phyloP scores from a whole-genome alignment of 1,140 invertebrate genomes.

The Bactericera cockerelli region DNA sequence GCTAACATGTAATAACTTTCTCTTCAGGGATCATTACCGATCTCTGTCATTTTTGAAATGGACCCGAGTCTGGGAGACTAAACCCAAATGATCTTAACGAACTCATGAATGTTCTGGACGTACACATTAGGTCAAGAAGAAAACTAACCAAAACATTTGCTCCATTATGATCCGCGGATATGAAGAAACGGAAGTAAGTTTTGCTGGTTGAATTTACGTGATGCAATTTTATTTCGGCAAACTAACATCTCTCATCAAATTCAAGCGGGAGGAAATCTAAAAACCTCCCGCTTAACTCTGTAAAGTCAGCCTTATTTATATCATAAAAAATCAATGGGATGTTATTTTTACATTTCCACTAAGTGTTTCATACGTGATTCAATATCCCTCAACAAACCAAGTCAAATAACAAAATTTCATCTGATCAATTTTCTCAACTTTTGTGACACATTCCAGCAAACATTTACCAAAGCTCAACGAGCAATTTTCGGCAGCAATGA shows the following conservation, averaged over 20 bases:
- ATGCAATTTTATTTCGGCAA: too few species aligned
- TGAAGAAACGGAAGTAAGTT: constrained; percentile 60
- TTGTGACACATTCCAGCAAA: constrained; percentile 47
- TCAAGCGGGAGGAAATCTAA: too few species aligned
- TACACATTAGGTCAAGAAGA: constrained; percentile 61
- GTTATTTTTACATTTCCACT: too few species aligned
- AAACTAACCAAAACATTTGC: constrained; percentile 64
- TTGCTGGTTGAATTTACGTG: too few species aligned
- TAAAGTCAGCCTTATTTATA: too few species aligned
- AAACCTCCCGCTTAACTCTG: too few species aligned
- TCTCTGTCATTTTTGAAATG: constrained; percentile 87
- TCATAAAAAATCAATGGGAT: too few species aligned
- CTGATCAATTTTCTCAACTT: too few species aligned
- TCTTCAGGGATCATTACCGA: constrained; percentile 66
- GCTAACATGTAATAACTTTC: background rate
- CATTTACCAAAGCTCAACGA: constrained; percentile 77
- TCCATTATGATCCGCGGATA: constrained; percentile 69
- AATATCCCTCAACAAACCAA: too few species aligned
- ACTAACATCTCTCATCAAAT: too few species aligned
- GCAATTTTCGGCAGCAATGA: constrained; percentile 58
- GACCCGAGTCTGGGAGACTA: constrained; percentile 51
- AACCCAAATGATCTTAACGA: constrained; percentile 49
- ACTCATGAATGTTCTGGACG: constrained; percentile 62
- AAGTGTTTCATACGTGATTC: too few species aligned
- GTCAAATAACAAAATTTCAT: too few species aligned